phyloP scores from a whole-genome alignment of 2,888 invertebrate genomes.

The Hirtodrosophila confusa region DNA sequence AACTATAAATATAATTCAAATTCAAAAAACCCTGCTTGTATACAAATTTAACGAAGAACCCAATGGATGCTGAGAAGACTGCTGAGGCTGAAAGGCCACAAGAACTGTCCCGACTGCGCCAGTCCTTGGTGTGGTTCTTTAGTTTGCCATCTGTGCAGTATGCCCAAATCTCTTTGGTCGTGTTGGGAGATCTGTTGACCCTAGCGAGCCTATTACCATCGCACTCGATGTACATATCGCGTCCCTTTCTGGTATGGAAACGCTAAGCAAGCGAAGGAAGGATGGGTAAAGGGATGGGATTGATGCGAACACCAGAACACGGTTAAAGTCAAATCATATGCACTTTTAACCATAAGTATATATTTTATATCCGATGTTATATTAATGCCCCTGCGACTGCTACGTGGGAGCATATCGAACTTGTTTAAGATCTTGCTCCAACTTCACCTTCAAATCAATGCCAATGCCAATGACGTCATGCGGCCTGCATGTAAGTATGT shows the following conservation, averaged over 20 bases:
- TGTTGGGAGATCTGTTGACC: conserved; percentile 45
- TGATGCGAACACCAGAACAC: too few relatives aligned
- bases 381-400: background rate
- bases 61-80: conserved; percentile 13
- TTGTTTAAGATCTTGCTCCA: conserved; percentile 34
- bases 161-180: conserved; percentile 37
- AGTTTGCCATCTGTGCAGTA: conserved; percentile 30
- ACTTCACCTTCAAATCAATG: conserved; percentile 59
- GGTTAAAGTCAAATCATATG: too few relatives aligned
- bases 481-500: conserved; percentile 9
- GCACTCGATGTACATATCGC: conserved; percentile 47
- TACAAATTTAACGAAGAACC: background rate
- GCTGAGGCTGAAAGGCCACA: background rate
- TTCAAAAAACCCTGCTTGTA: conserved; percentile 1
- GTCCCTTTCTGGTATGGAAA: conserved; percentile 52
- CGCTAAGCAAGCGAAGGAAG: background rate
- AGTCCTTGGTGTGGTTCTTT: conserved; percentile 24
- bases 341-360: background rate
- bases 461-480: conserved; percentile 59
- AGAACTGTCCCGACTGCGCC: background rate
- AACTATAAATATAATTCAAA: background rate
- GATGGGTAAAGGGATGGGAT: background rate
- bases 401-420: conserved; percentile 50
- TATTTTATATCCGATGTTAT: conserved; percentile 4
- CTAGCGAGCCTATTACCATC: conserved; percentile 42